phyloP scores from a whole-genome alignment of 2,888 invertebrate species.

The Stenichneumon culpator region DNA sequence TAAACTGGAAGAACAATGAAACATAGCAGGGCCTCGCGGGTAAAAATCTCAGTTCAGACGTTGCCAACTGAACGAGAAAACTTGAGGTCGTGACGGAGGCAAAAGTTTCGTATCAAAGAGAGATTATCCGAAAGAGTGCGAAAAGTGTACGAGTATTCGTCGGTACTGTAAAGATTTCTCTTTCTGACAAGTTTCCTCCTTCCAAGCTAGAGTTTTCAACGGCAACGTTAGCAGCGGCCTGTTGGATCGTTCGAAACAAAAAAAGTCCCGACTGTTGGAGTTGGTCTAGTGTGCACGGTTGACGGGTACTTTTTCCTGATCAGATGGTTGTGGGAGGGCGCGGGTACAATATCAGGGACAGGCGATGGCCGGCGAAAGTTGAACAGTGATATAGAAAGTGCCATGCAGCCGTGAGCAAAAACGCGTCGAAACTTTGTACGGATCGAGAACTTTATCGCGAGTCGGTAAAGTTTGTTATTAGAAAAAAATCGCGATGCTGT shows the following conservation, averaged over 20 bases:
- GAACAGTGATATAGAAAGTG: conserved; percentile 27
- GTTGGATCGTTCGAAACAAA: background rate
- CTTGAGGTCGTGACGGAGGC: background rate
- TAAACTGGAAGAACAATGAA: background rate
- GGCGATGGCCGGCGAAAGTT: background rate
- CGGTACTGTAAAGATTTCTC: conserved; percentile 42
- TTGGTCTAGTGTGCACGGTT: background rate
- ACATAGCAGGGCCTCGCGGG: background rate
- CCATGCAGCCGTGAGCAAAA: conserved; percentile 10
- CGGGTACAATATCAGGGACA: conserved; percentile 14
- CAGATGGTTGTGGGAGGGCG: conserved; percentile 14
- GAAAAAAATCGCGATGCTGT: conserved; percentile 43
- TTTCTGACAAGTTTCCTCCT: conserved; percentile 45
- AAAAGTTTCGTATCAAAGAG: conserved; percentile 39
- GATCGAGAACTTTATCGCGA: conserved; percentile 38
- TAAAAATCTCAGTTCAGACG: background rate
- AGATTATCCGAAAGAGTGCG: conserved; percentile 13
- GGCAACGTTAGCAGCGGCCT: conserved; percentile 20
- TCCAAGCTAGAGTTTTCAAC: background rate
- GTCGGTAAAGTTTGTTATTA: conserved; percentile 58
- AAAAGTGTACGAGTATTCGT: background rate
- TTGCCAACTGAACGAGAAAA: conserved; percentile 21
- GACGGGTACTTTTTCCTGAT: conserved; percentile 29
- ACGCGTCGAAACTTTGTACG: conserved; percentile 30
- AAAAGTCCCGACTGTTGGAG: conserved; percentile 16